Evolutionary conservation across 1,140 invertebrate species (phyloP).

Genomic region (Harpegnathos saltator): DNA sequence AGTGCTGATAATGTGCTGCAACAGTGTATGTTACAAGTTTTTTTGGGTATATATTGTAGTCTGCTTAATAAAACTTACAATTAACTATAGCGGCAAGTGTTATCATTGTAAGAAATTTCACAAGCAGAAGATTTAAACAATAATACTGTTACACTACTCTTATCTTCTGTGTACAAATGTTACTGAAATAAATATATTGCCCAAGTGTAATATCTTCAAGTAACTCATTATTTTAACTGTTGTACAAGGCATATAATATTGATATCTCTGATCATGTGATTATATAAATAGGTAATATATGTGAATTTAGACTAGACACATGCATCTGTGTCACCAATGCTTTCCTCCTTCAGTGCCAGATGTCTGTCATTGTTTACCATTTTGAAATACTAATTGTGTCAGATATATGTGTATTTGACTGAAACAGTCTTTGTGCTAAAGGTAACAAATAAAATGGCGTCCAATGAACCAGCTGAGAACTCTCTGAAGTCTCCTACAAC

Average conservation of each 20-base stretch:
- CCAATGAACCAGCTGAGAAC: neutral
- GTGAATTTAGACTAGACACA: neutral
- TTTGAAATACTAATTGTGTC: neutral
- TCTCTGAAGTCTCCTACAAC: neutral
- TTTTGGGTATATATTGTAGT: neutral
- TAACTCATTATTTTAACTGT: neutral
- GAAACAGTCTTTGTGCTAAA: neutral
- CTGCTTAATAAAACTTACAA: neutral
- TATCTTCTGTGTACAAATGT: neutral
- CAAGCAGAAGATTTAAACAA: neutral
- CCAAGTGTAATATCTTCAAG: neutral
- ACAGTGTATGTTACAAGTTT: neutral
- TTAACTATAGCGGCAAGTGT: neutral
- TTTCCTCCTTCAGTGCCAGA: neutral
- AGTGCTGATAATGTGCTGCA: neutral
- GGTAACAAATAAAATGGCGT: constrained; percentile 38
- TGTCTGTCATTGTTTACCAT: neutral
- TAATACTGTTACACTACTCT: neutral
- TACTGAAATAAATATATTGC: neutral
- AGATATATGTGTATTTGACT: neutral
- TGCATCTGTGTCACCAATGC: neutral
- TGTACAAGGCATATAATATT: neutral
- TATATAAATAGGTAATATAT: constrained; percentile 19
- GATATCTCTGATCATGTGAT: neutral
- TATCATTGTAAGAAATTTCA: constrained; percentile 25